Evolutionary conservation across 2,113 vertebrate species (phyloP).

Genomic region (Acrocephalus kingi): DNA sequence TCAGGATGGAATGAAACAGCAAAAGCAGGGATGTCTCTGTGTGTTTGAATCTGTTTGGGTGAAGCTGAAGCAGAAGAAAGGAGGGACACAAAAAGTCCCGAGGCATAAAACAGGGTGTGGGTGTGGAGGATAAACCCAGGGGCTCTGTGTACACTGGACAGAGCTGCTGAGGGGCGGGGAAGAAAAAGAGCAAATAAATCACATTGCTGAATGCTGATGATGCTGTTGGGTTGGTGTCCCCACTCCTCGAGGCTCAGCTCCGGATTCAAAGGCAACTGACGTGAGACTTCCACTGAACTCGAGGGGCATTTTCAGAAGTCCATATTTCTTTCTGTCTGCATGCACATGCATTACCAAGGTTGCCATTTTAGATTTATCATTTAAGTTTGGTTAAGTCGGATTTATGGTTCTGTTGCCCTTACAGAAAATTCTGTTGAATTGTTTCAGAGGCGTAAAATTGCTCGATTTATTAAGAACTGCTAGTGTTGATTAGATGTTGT

Average conservation of each 20-base stretch:
- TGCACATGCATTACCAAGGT: background rate
- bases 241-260: background rate
- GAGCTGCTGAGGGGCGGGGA: background rate
- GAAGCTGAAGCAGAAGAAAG: background rate
- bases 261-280: background rate
- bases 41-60: rapidly evolving
- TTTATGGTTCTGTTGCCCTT: rapidly evolving
- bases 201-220: background rate
- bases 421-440: rapidly evolving
- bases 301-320: background rate
- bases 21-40: background rate
- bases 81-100: background rate
- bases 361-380: background rate
- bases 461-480: background rate
- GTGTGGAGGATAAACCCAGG: background rate
- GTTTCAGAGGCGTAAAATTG: background rate
- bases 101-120: background rate
- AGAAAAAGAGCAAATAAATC: background rate
- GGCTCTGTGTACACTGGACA: background rate
- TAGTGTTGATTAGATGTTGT: background rate
- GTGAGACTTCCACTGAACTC: background rate
- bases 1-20: rapidly evolving
- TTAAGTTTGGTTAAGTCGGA: background rate
- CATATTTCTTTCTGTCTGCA: background rate
- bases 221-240: background rate